Evolutionary conservation across 2,113 vertebrate species (phyloP).

Genomic region (Crotalus tigris): DNA sequence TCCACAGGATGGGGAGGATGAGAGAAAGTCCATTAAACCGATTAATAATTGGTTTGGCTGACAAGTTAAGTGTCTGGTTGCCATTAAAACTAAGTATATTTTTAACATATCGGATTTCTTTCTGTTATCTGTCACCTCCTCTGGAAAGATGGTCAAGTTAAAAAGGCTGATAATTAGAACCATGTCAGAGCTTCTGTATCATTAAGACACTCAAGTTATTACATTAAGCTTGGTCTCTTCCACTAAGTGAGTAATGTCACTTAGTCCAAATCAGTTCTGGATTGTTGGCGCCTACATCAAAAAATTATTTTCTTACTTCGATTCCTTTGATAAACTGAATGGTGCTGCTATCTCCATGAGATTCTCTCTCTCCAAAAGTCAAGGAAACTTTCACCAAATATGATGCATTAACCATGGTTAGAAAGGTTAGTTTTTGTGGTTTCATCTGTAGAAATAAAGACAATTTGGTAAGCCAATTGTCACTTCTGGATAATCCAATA

Average conservation of each 20-base stretch:
- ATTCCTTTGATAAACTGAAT: background rate
- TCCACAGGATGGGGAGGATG: constrained; percentile 65
- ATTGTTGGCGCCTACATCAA: background rate
- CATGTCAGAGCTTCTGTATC: constrained; percentile 26
- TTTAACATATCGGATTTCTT: constrained; percentile 69
- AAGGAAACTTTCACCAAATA: background rate
- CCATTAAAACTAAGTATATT: constrained; percentile 72
- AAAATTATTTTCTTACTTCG: background rate
- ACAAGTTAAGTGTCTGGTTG: constrained; percentile 73
- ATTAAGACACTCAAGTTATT: constrained; percentile 25
- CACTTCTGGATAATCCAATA: background rate
- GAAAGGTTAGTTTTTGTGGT: background rate
- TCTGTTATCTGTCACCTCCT: constrained; percentile 69
- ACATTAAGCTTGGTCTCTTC: constrained; percentile 23
- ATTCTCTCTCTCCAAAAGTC: background rate
- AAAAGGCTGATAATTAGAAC: constrained; percentile 53
- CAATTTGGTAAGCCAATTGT: background rate
- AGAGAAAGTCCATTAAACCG: constrained; percentile 73
- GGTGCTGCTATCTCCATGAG: background rate
- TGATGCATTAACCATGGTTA: background rate
- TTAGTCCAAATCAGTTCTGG: constrained; percentile 1
- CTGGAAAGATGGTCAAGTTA: constrained; percentile 63
- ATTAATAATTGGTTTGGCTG: constrained; percentile 74
- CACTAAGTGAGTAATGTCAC: constrained; percentile 1
- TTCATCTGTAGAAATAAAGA: background rate